Base-by-base conservation (phyloP, 2,797 vertebrate species). In the Karalla daura region DNA sequence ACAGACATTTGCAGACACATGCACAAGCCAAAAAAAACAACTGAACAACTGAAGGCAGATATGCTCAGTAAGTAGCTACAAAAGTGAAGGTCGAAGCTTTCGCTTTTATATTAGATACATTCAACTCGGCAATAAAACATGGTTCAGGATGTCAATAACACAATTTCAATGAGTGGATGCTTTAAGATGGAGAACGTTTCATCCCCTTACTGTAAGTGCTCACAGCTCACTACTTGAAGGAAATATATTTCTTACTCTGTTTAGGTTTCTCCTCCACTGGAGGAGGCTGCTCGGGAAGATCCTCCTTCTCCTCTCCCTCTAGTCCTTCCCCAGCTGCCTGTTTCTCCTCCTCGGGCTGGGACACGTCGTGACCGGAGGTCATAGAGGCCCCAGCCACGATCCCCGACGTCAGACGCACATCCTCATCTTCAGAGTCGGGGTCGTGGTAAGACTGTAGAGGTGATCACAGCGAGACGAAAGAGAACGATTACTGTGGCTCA, bases 391-490 rank as follows among this genome's bases (percentile, higher is more conserved):
- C 93, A 7, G 93, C 92, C 3, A 93, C 90, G 32, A 95, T 93
- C 58, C 68, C 91, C 12, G 93, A 81, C 25, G 84, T 80, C 15
- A 93, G 65, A 36, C 86, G 90, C 44, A 89, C 89, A 15, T 95
- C 95, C 65, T 96, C 95, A 17, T 96, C 95, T 1, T 95, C 92
- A 15, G 86, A 68, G 1, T 89, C 86, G 21, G 90, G 84, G 15
- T 92, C 90, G 20, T 88, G 88, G 60, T 89, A 91, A 12, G 89
- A 90, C 91, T 90, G 43, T 5, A 40, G 21, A 47, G 17, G 50
- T 3, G 18, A 54, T n/a, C n/a, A n/a, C n/a, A n/a, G 21, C n/a
- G 59, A 33, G 3, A 59, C 4, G 2, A n/a, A 37, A 60, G 0
- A 0, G 39, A 20, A 3, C 7, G 5, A 27, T 60, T 3, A 23